Conservation (phyloP, 2,113 vertebrate genomes). For the Platysternon megacephalum region DNA sequence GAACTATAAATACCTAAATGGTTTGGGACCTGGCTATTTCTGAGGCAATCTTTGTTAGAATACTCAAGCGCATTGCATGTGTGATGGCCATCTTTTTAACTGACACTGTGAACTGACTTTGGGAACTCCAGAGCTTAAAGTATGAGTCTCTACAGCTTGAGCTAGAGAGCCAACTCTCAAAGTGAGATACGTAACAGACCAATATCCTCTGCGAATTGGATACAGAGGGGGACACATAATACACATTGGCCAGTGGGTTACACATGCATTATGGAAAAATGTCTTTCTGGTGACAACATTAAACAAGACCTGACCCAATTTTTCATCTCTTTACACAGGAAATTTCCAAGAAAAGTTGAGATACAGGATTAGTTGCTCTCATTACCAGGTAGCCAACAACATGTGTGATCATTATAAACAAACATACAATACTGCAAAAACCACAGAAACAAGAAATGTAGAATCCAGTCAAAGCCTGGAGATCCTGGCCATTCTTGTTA, state of each 20-base stretch:
- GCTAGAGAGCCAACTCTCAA: not conserved
- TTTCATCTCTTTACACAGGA: not conserved
- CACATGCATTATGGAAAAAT: not conserved
- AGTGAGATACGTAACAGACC: too few relatives aligned
- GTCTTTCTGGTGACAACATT: not conserved
- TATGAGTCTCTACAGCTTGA: fast-evolving
- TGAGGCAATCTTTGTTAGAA: not conserved
- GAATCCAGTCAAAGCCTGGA: fast-evolving
- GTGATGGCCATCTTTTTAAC: fast-evolving
- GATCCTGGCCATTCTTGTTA: not conserved
- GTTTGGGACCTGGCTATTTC: not conserved
- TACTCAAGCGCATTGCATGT: too few relatives aligned
- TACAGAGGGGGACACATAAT: too few relatives aligned
- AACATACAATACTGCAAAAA: not conserved
- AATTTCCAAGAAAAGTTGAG: fast-evolving
- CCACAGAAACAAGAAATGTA: not conserved
- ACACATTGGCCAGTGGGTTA: not conserved
- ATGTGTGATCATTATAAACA: not conserved
- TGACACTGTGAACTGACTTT: fast-evolving
- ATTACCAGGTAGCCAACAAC: not conserved
- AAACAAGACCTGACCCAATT: not conserved
- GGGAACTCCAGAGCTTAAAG: not conserved
- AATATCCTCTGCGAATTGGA: too few relatives aligned
- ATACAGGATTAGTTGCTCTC: not conserved
- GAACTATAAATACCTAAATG: not conserved